These are phyloP conservation scores for Hoplias malabaricus DNA, from an alignment of 2,113 vertebrate genomes.

Conservation along the genomic window DNA sequence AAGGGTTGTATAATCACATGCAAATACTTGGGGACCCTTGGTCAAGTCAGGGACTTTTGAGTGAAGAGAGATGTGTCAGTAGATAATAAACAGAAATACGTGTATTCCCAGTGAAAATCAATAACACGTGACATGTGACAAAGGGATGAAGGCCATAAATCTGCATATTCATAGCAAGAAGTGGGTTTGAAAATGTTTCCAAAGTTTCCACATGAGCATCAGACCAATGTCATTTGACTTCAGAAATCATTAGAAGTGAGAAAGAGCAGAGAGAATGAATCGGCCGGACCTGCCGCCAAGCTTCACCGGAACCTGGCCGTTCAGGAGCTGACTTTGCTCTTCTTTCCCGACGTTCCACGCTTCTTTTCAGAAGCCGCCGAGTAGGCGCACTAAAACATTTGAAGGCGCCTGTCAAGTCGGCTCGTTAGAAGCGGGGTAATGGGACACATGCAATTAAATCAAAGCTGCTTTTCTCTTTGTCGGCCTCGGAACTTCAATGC, in stretches of 20 bases:
- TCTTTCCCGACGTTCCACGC: slow-evolving; percentile 57
- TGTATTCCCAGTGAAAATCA: no score
- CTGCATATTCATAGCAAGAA: not conserved
- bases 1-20: no score
- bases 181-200: slow-evolving; percentile 56
- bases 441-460: slow-evolving; percentile 72
- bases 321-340: slow-evolving; percentile 44
- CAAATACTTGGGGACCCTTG: no score
- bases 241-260: slow-evolving; percentile 13
- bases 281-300: not conserved
- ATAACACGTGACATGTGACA: no score
- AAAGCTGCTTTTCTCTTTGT: slow-evolving; percentile 54
- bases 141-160: not conserved
- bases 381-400: slow-evolving; percentile 56
- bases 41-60: no score
- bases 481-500: slow-evolving; percentile 69
- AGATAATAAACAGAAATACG: no score
- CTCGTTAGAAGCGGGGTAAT: slow-evolving; percentile 57
- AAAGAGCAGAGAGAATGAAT: slow-evolving; percentile 27
- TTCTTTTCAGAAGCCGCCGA: slow-evolving; percentile 44
- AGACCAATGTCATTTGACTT: slow-evolving; percentile 30
- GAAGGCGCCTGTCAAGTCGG: slow-evolving; percentile 71
- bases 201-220: slow-evolving; percentile 44
- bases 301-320: slow-evolving; percentile 14
- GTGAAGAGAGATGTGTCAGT: no score